Base-by-base conservation (phyloP, 2,888 invertebrate species). In the Pterobdella sp. region DNA sequence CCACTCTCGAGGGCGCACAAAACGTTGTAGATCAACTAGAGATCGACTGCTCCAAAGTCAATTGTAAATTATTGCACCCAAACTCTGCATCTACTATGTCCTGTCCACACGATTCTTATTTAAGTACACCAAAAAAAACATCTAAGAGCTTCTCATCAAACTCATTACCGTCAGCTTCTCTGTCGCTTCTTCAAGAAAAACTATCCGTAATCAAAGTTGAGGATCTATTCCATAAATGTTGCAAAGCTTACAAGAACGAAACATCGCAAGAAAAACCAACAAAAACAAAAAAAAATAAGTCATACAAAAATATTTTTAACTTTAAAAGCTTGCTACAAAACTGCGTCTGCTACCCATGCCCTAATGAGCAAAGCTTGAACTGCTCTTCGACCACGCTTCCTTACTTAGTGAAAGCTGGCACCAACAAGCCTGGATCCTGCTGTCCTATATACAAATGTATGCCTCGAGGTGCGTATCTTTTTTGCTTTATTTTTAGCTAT, bases 21-120 rank as follows among this genome's bases (percentile, higher is more conserved):
- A n/a, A n/a, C n/a, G n/a, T n/a, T n/a, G n/a, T n/a, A n/a, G n/a
- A n/a, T n/a, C n/a, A n/a, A n/a, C 4, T n/a, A 26, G n/a, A 4
- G 4, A 4, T 56, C n/a, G 26, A 56, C 60, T 56, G 60, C 26
- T 56, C 60, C 3, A 22, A 26, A 4, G 60, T 56, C 60, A 56
- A 56, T 22, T 56, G 60, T 26, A 22, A 42, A 22, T 22, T 26
- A 26, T 22, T 56, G 3, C 42, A 7, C 42, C 42, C 42, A 14
- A 26, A 22, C 4, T 56, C 60, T 3, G 18, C 60, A 14, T 7
- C 60, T 18, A 3, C 60, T 26, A 3, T 26, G 10, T 56, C 60
- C 60, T 56, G 60, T n/a, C 60, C 60, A 3, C 60, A 4, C 60
- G 60, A 56, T 26, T 56, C 60, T 26, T 56, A 56, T 26, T 56